These are phyloP conservation scores for Sphinx pinastri DNA, from an alignment of 2,888 invertebrate genomes.

Conservation along the genomic window DNA sequence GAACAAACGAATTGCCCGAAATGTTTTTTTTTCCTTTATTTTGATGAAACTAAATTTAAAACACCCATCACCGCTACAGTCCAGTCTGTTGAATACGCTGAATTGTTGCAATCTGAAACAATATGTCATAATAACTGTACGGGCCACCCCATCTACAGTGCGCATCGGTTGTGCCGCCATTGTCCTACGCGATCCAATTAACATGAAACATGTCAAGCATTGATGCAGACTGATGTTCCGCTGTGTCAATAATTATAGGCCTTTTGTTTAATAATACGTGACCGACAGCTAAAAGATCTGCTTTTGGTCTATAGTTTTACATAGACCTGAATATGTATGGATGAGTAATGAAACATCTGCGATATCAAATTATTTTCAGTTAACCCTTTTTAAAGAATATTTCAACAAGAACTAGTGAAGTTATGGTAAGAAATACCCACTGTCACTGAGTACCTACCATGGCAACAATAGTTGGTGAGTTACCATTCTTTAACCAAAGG, in stretches of 20 bases:
- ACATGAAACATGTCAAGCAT: slow-evolving; percentile 76
- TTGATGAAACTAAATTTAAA: slow-evolving; percentile 23
- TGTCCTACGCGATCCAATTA: slow-evolving; percentile 77
- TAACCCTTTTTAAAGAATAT: too few species aligned
- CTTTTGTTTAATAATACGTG: slow-evolving; percentile 54
- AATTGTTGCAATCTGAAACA: slow-evolving; percentile 69
- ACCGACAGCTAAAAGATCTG: slow-evolving; percentile 27
- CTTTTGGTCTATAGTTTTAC: background rate
- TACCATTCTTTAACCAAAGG: too few species aligned
- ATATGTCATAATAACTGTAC: slow-evolving; percentile 74
- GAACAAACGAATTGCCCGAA: slow-evolving; percentile 11
- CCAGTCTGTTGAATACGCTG: slow-evolving; percentile 56
- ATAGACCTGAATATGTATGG: background rate
- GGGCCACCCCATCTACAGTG: slow-evolving; percentile 48
- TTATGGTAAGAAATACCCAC: too few species aligned
- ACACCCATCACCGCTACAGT: slow-evolving; percentile 27
- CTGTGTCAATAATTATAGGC: slow-evolving; percentile 69
- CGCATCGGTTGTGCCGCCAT: slow-evolving; percentile 62
- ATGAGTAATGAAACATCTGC: background rate
- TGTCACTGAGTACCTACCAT: too few species aligned
- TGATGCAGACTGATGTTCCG: slow-evolving; percentile 66
- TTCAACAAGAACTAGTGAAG: too few species aligned
- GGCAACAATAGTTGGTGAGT: too few species aligned
- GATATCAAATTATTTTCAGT: too few species aligned
- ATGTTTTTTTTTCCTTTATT: slow-evolving; percentile 8